Evolutionary conservation across 2,113 vertebrate genomes (phyloP).

Genomic region (Sitta europaea): DNA sequence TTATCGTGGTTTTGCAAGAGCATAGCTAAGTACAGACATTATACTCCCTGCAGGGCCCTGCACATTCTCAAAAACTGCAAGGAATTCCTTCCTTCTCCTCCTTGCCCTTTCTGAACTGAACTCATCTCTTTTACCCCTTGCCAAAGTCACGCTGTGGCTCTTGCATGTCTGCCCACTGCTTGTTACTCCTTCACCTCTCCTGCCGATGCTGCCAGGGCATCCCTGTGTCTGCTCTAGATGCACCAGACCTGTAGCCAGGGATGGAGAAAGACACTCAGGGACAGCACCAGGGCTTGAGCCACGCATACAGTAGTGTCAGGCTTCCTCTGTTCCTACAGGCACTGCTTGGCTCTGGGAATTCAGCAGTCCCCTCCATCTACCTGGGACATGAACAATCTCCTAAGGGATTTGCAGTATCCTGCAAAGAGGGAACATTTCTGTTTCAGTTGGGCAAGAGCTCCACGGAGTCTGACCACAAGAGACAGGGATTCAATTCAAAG

Average conservation of each 20-base stretch:
- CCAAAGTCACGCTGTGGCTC: not conserved
- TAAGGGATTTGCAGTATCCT: not conserved
- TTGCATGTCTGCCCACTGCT: not conserved
- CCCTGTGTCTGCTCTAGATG: not conserved
- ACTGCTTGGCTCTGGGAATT: not conserved
- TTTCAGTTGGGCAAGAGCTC: not conserved
- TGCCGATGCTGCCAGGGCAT: not conserved
- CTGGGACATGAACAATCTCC: not conserved
- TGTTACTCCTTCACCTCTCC: not conserved
- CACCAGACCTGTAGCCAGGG: not conserved
- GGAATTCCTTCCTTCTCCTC: not conserved
- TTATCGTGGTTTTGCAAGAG: not conserved
- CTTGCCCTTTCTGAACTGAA: not conserved
- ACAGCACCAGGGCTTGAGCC: not conserved
- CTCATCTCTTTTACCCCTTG: not conserved
- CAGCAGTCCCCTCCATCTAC: not conserved
- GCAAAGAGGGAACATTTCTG: not conserved
- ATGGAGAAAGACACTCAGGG: not conserved
- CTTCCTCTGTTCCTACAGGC: not conserved
- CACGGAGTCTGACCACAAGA: not conserved
- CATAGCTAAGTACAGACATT: not conserved
- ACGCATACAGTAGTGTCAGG: accelerated
- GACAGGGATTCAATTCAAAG: not conserved
- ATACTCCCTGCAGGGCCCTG: not conserved
- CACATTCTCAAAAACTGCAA: not conserved